A percentile compares a stretch with the other conserved stretches of the same genome.
Conservation (phyloP, 1,140 invertebrate species). For the Matsumurasca onukii region DNA sequence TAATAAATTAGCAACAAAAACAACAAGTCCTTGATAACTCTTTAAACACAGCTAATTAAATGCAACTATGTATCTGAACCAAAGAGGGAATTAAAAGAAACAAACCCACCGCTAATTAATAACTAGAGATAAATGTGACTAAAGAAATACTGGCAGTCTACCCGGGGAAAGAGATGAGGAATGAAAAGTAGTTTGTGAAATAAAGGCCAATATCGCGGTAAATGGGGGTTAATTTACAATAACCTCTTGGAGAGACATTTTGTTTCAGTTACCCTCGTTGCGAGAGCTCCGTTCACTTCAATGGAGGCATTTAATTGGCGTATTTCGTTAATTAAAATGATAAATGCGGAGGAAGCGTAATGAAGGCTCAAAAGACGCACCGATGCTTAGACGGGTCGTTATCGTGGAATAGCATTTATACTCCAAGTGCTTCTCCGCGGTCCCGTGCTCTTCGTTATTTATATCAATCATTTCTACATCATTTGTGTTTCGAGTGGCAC, state of each 20-base stretch:
- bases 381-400: not conserved
- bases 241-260: conserved; percentile 12
- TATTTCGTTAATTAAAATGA: conserved; percentile 30
- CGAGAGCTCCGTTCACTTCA: conserved; percentile 16
- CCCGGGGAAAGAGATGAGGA: not conserved
- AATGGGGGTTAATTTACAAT: conserved; percentile 25
- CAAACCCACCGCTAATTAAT: conserved; percentile 20
- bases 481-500: no score
- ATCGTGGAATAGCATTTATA: not conserved
- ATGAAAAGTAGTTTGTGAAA: not conserved
- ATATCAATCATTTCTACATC: no score
- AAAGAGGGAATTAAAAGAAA: not conserved
- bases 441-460: no score
- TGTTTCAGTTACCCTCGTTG: conserved; percentile 11
- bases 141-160: not conserved
- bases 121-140: not conserved
- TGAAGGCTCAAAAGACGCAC: not conserved
- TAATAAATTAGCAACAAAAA: no score
- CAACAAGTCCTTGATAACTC: no score
- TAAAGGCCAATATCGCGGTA: conserved; percentile 12
- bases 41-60: not conserved
- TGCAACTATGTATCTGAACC: not conserved
- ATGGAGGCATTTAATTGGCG: conserved; percentile 23
- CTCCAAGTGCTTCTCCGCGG: not conserved
- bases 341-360: not conserved